Base-by-base conservation (phyloP, 2,888 invertebrate species). In the Brassicogethes aeneus region DNA sequence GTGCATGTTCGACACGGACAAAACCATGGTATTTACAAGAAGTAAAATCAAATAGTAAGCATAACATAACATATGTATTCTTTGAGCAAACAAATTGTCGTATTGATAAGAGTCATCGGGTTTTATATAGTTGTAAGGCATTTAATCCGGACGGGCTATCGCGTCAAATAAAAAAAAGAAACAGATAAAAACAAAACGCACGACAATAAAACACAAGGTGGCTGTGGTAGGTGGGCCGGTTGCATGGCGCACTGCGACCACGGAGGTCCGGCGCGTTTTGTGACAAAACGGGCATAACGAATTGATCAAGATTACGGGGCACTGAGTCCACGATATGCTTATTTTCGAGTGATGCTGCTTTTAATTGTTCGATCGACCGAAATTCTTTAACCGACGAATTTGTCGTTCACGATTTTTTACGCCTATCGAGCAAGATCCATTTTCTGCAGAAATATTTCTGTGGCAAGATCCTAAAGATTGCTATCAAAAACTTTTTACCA, bases 261-360 rank as follows among this genome's bases (percentile, higher is more conserved):
- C n/a, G 65, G 65, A 65, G 65, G 65, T 65, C 65, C 54, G 62
- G 59, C 65, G 59, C 63, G 64, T 65, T 63, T 64, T 62, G 65
- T 65, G 65, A 65, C 65, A 65, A 64, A 63, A 65, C 64, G 61
- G 64, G 63, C 64, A 62, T 64, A 62, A 62, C 60, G 61, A 62
- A 64, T 64, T 63, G 64, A 65, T 65, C 64, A 65, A 65, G 65
- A 64, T 64, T 63, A 60, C 32, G 14, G 7, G 3, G 32, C 10
- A 23, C 23, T 23, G n/a, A n/a, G n/a, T n/a, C n/a, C n/a, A n/a
- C n/a, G n/a, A n/a, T n/a, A n/a, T n/a, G n/a, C n/a, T n/a, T n/a
- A n/a, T n/a, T n/a, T n/a, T n/a, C n/a, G n/a, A n/a, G n/a, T n/a
- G 59, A 59, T 57, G 60, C 59, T 56, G 59, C 60, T 65, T 64